These are phyloP conservation scores for Hippocampus mohnikei DNA, from an alignment of 2,113 vertebrate genomes.

Conservation along the genomic window DNA sequence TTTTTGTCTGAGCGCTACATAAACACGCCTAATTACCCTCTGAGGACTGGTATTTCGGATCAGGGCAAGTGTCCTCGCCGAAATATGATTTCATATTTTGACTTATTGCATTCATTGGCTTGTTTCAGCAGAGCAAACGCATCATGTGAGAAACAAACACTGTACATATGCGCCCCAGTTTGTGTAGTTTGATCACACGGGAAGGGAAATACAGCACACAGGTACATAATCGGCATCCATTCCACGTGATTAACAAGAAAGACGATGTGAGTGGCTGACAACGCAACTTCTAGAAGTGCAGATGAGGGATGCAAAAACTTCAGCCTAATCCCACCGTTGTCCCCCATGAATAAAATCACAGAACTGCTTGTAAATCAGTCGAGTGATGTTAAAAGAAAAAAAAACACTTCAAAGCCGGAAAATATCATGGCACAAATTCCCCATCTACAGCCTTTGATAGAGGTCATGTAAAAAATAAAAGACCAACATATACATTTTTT, in stretches of 20 bases:
- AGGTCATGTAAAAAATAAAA: too few relatives aligned
- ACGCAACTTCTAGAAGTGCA: background rate
- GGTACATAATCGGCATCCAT: background rate
- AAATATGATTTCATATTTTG: slow-evolving; percentile 21
- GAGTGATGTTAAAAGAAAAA: too few relatives aligned
- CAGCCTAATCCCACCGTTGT: too few relatives aligned
- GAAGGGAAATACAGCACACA: background rate
- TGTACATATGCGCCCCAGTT: background rate
- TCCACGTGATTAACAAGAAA: background rate
- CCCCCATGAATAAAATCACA: too few relatives aligned
- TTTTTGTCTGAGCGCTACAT: slow-evolving; percentile 28
- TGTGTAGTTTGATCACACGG: background rate
- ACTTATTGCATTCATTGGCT: slow-evolving; percentile 23
- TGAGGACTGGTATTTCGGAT: slow-evolving; percentile 21
- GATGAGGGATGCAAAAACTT: too few relatives aligned
- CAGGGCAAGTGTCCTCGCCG: slow-evolving; percentile 21
- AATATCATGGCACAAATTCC: too few relatives aligned
- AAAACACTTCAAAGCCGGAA: too few relatives aligned
- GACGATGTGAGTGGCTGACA: background rate
- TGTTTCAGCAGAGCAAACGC: slow-evolving; percentile 1
- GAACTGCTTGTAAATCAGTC: too few relatives aligned
- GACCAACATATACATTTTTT: too few relatives aligned
- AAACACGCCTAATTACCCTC: slow-evolving; percentile 46
- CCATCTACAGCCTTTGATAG: too few relatives aligned
- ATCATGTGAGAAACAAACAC: background rate